These are phyloP conservation scores for Melinaea menophilus DNA, from an alignment of 2,888 invertebrate species.

Conservation along the genomic window DNA sequence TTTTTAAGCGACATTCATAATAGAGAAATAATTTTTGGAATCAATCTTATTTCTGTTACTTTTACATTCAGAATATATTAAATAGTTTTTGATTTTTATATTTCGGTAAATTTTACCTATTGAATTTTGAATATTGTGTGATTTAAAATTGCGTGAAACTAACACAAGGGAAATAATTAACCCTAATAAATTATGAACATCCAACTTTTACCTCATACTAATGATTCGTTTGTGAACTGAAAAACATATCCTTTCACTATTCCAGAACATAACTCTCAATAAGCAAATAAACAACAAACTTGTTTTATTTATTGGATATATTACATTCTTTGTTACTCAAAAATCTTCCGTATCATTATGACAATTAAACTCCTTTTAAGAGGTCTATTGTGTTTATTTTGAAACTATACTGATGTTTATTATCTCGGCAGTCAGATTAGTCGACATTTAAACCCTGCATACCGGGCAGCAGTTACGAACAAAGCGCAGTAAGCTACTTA, in stretches of 20 bases:
- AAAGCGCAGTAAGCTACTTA: background rate
- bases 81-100: too few relatives aligned
- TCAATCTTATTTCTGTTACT: too few relatives aligned
- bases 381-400: slow-evolving; percentile 13
- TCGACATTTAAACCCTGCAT: slow-evolving; percentile 11
- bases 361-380: background rate
- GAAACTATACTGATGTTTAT: slow-evolving; percentile 22
- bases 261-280: slow-evolving; percentile 3
- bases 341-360: background rate
- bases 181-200: too few relatives aligned
- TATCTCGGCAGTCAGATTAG: slow-evolving; percentile 18
- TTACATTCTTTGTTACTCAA: background rate
- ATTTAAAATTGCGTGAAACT: too few relatives aligned
- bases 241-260: slow-evolving; percentile 10
- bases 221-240: too few relatives aligned
- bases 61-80: too few relatives aligned
- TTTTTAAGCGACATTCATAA: too few relatives aligned
- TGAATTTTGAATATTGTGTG: too few relatives aligned
- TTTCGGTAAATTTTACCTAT: too few relatives aligned
- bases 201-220: too few relatives aligned
- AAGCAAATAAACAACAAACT: slow-evolving; percentile 13
- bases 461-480: slow-evolving; percentile 1
- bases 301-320: slow-evolving; percentile 11
- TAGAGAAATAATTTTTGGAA: too few relatives aligned
- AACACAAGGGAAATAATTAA: too few relatives aligned